These are phyloP conservation scores for Resseliella maxima DNA, from an alignment of 2,888 invertebrate species.

Conservation along the genomic window DNA sequence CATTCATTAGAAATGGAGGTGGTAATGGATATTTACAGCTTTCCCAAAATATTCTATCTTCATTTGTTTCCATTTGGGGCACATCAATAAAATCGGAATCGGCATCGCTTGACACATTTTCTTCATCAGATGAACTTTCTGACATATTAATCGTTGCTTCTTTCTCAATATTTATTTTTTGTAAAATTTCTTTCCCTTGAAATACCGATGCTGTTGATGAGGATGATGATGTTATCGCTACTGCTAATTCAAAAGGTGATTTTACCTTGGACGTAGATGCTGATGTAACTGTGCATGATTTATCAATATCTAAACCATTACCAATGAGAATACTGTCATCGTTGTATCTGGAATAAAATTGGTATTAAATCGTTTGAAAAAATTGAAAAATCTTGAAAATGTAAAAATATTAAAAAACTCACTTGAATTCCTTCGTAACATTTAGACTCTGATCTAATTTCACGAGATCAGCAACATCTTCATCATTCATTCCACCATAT, in stretches of 20 bases:
- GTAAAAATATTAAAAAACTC: not conserved
- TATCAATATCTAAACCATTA: not conserved
- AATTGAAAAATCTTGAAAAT: not conserved
- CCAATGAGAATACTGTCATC: slow-evolving; percentile 52
- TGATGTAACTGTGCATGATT: too few relatives aligned
- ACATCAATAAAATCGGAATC: slow-evolving; percentile 64
- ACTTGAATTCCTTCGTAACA: slow-evolving; percentile 56
- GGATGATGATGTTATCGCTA: too few relatives aligned
- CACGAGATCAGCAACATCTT: slow-evolving; percentile 73
- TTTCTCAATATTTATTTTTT: slow-evolving; percentile 33
- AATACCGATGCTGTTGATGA: not conserved
- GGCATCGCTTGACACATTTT: slow-evolving; percentile 59
- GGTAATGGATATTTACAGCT: not conserved
- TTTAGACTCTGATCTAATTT: slow-evolving; percentile 41
- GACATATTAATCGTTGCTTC: slow-evolving; percentile 8
- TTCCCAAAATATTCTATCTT: slow-evolving; percentile 57
- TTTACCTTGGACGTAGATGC: too few relatives aligned
- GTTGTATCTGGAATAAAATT: slow-evolving; percentile 56
- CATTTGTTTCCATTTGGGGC: slow-evolving; percentile 62
- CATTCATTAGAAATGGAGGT: slow-evolving; percentile 34
- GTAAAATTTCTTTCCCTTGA: not conserved
- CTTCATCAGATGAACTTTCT: slow-evolving; percentile 28
- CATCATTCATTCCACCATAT: slow-evolving; percentile 79
- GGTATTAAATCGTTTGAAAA: not conserved
- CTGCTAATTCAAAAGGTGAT: too few relatives aligned